Percentiles rank a stretch among this genome's conserved stretches.
Conservation (phyloP, 1,140 invertebrate genomes). For the Dreissena polymorpha region DNA sequence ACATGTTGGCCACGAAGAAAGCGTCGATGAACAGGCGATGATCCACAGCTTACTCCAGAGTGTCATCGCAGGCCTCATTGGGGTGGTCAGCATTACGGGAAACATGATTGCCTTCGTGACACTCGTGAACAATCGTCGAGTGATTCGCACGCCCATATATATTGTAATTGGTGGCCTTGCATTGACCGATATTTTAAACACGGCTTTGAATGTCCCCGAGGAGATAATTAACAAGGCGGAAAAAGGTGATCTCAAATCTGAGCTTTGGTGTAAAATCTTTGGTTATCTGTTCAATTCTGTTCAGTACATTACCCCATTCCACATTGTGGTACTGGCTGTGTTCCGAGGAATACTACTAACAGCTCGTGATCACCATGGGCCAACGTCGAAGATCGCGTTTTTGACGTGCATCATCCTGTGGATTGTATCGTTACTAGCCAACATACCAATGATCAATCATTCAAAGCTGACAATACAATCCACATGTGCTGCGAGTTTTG, state of each 20-base stretch:
- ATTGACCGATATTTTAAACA: constrained; percentile 65
- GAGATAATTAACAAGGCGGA: constrained; percentile 63
- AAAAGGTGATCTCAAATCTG: constrained; percentile 53
- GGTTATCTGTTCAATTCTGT: constrained; percentile 64
- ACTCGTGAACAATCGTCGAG: constrained; percentile 62
- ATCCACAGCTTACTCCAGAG: constrained; percentile 47
- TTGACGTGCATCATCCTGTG: constrained; percentile 58
- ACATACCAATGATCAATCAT: constrained; percentile 53
- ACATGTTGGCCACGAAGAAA: too few species aligned
- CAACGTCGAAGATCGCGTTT: constrained; percentile 58
- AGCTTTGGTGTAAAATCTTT: constrained; percentile 70
- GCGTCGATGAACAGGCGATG: background rate
- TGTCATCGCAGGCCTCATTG: constrained; percentile 68
- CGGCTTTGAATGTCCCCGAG: constrained; percentile 65
- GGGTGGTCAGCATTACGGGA: constrained; percentile 68
- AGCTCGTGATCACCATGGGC: constrained; percentile 63
- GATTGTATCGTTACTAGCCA: constrained; percentile 54
- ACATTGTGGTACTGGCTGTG: constrained; percentile 71
- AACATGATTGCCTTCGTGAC: constrained; percentile 71
- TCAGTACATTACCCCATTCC: constrained; percentile 67
- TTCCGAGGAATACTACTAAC: constrained; percentile 71
- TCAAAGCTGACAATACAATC: constrained; percentile 30
- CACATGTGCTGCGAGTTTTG: constrained; percentile 45
- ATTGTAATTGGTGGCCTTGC: constrained; percentile 68
- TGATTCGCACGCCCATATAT: constrained; percentile 67